Evolutionary conservation across 2,797 vertebrate species (phyloP), one percentile per base, ranked within the genome.

Genomic region (Chaetophractus vellerosus): DNA sequence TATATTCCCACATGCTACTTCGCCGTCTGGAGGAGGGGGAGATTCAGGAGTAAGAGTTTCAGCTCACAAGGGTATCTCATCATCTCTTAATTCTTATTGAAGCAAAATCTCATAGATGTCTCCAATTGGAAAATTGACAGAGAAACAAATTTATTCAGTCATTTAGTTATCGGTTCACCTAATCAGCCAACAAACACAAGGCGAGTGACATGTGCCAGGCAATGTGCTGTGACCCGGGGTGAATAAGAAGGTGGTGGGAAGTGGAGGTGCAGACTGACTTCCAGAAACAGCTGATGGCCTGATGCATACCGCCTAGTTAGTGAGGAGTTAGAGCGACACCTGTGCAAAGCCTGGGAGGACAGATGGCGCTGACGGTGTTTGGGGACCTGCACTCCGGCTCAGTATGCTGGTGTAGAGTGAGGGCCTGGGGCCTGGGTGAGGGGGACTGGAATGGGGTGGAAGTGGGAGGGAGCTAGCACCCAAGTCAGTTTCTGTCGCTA

Each of bases 191-290:
- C 23, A 72, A 71, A 55, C 76, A 23, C 5, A 59, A 79, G 26
- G 36, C 63, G 64, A 87, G 18, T n/a, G 31, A 12, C 61, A 14
- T 52, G 74, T n/a, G n/a, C 50, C 23, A 21, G n/a, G 19, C 45
- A 19, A 33, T 7, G 0, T 55, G 50, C 48, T 55, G 6, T 8
- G 18, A 21, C 41, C 1, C 2, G 21, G 26, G 69, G 31, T 28
- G 63, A 80, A 0, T 6, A 38, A 74, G 10, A 71, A 33, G 83
- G 72, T 0, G 0, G 6, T 55, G n/a, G 28, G 16, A 23, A 4
- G 2, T 16, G 0, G 24, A 38, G 1, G 2, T 15, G 3, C 72
- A 76, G 26, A 15, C 21, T 52, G n/a, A 24, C 28, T 71, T 80
- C 64, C 41, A 52, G 74, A 31, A 61, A 71, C 14, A 88, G 5